Conservation (phyloP, 2,888 invertebrate species). For the Copidosoma aretas region DNA sequence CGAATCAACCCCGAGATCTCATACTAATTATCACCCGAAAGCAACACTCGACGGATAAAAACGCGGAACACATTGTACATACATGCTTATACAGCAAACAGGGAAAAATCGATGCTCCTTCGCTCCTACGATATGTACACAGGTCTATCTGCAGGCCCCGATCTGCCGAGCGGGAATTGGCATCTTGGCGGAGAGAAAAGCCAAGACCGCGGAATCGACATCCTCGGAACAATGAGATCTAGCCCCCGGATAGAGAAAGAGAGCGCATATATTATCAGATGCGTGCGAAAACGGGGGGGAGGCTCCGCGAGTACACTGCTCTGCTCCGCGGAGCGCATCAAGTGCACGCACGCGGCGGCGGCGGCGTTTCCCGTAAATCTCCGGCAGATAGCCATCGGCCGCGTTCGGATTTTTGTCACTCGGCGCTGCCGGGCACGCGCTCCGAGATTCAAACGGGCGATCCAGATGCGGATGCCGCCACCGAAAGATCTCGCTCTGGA, state of each 20-base stretch:
- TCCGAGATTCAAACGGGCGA: not conserved
- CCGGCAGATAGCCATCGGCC: not conserved
- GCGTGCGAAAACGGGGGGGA: not conserved
- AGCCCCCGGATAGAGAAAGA: not conserved
- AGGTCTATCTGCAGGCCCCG: too few relatives aligned
- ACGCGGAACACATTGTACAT: too few relatives aligned
- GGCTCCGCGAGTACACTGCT: not conserved
- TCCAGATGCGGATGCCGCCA: not conserved
- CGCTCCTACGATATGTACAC: too few relatives aligned
- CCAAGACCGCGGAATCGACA: not conserved
- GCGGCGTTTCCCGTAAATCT: not conserved
- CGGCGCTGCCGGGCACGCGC: not conserved
- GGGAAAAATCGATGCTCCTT: too few relatives aligned
- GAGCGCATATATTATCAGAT: too few relatives aligned
- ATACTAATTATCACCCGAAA: too few relatives aligned
- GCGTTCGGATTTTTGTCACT: slow-evolving; percentile 10
- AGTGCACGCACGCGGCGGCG: not conserved
- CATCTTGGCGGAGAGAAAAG: not conserved
- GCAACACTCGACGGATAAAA: too few relatives aligned
- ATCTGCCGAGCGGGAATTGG: too few relatives aligned
- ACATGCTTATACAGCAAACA: too few relatives aligned
- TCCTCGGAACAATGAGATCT: not conserved
- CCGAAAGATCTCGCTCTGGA: too few relatives aligned
- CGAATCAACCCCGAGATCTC: too few relatives aligned
- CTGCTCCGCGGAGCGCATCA: too few relatives aligned